phyloP scores from a whole-genome alignment of 2,797 vertebrate genomes.

The Graptemys geographica region DNA sequence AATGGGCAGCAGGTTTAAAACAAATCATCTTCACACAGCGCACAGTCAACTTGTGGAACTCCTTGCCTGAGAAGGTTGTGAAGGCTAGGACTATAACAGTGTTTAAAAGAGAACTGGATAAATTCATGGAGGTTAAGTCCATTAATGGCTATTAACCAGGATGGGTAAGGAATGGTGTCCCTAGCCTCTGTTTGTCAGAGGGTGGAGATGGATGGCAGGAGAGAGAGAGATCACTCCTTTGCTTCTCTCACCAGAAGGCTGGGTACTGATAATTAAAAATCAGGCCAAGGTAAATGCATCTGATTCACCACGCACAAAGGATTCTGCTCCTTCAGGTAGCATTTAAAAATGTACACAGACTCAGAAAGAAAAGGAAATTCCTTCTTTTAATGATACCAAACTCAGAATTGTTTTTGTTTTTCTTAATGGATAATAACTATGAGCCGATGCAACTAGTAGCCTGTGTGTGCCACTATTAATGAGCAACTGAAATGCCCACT shows the following conservation, averaged over 20 bases:
- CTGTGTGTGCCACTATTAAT: constrained; percentile 21
- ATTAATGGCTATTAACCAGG: no score
- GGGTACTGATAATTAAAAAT: neutral
- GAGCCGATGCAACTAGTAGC: neutral
- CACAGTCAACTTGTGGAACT: no score
- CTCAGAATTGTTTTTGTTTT: constrained; percentile 35
- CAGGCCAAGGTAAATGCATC: neutral
- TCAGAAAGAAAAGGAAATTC: constrained; percentile 22
- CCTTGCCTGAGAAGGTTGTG: no score
- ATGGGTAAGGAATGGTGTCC: no score
- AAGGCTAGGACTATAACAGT: no score
- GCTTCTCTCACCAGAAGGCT: neutral
- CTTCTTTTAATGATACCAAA: constrained; percentile 55
- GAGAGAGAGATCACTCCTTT: neutral
- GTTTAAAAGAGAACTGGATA: no score
- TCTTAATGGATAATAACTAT: neutral
- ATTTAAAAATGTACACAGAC: neutral
- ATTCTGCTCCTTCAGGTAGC: neutral
- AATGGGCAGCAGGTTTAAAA: no score
- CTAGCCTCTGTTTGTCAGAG: no score
- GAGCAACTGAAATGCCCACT: neutral
- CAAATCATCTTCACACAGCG: no score
- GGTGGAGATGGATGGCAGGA: no score
- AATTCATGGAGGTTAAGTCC: no score
- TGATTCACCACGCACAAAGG: neutral